phyloP scores from a whole-genome alignment of 1,140 invertebrate genomes.

The Euschistus heros region DNA sequence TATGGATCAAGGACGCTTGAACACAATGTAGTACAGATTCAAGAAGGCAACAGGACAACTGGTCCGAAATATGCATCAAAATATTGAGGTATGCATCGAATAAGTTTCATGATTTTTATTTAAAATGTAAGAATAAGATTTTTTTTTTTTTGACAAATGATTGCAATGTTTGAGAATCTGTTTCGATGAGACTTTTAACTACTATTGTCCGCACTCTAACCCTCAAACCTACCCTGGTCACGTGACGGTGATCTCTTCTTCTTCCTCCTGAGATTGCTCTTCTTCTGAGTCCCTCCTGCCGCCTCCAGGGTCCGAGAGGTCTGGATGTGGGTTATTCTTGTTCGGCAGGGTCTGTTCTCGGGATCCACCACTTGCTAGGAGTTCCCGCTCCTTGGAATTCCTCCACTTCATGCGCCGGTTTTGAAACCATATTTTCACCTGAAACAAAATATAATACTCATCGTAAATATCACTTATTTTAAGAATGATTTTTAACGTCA shows the following conservation, averaged over 20 bases:
- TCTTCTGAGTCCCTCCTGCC: not conserved
- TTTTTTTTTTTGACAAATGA: no score
- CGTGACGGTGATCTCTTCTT: constrained; percentile 30
- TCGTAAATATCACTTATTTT: no score
- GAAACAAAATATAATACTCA: constrained; percentile 28
- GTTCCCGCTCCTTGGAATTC: constrained; percentile 91
- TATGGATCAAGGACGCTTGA: no score
- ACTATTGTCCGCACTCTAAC: not conserved
- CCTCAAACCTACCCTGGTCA: constrained; percentile 20
- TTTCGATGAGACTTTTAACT: no score
- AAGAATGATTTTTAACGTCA: no score
- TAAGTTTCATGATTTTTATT: no score
- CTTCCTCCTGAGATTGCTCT: constrained; percentile 22
- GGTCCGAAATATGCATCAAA: no score
- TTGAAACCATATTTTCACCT: constrained; percentile 97
- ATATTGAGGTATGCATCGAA: no score
- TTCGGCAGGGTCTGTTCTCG: constrained; percentile 90
- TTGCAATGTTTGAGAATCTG: no score
- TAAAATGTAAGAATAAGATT: no score
- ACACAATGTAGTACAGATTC: no score
- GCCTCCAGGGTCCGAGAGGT: constrained; percentile 69
- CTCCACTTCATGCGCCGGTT: constrained; percentile 94
- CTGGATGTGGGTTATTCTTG: constrained; percentile 94
- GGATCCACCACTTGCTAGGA: constrained; percentile 82
- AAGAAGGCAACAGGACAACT: no score